Percentiles rank a stretch among this genome's conserved stretches.
Evolutionary conservation across 1,140 invertebrate genomes (phyloP).

Genomic region (Apis mellifera): DNA sequence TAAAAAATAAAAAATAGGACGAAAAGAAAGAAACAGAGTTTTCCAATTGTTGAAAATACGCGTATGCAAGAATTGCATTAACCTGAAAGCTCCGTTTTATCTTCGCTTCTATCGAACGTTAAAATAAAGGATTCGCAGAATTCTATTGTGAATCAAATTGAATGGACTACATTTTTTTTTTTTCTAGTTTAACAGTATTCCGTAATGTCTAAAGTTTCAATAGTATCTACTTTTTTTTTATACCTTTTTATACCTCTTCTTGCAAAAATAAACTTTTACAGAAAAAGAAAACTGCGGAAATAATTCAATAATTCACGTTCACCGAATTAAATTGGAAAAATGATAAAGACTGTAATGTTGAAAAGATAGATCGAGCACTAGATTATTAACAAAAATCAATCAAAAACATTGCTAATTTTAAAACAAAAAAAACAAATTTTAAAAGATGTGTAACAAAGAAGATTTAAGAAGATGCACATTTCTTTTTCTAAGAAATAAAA

Average conservation of each 20-base stretch:
- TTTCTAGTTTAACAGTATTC: too few relatives aligned
- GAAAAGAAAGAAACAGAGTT: not conserved
- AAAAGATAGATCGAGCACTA: too few relatives aligned
- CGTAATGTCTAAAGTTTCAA: not conserved
- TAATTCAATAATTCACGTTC: too few relatives aligned
- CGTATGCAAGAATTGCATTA: not conserved
- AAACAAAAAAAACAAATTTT: too few relatives aligned
- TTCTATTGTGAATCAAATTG: not conserved
- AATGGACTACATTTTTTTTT: not conserved
- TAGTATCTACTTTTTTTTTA: not conserved
- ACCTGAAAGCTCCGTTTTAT: slow-evolving; percentile 1
- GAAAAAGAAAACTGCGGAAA: not conserved
- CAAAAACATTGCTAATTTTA: too few relatives aligned
- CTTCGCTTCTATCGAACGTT: not conserved
- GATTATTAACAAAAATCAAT: too few relatives aligned
- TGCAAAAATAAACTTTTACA: not conserved
- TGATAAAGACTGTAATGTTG: too few relatives aligned
- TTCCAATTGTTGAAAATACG: not conserved
- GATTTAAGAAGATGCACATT: too few relatives aligned
- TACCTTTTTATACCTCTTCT: not conserved
- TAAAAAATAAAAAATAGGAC: not conserved
- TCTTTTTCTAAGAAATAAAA: too few relatives aligned
- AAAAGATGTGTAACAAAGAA: too few relatives aligned
- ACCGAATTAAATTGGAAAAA: not conserved
- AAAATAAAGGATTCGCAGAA: not conserved